A percentile compares a stretch with the other conserved stretches of the same genome.
Evolutionary conservation across 2,113 vertebrate species (phyloP).

Genomic region (Hymenochirus boettgeri): DNA sequence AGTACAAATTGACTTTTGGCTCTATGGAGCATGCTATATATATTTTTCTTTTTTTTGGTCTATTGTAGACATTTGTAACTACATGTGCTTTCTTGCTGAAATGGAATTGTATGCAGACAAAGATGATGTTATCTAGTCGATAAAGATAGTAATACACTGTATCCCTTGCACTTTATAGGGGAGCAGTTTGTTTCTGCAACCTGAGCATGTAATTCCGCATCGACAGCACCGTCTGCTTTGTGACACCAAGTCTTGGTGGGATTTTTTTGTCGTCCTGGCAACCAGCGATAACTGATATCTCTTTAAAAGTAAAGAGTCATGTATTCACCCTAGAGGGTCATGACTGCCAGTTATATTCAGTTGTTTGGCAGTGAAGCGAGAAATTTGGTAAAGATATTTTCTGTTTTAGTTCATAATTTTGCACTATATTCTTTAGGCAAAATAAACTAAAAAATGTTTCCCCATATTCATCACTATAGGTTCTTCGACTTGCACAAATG

Average conservation of each 20-base stretch:
- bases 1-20: no score
- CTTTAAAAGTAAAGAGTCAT: slow-evolving; percentile 91
- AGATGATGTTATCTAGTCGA: no score
- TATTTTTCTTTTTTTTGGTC: no score
- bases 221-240: slow-evolving; percentile 80
- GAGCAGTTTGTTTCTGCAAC: slow-evolving; percentile 92
- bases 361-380: slow-evolving; percentile 89
- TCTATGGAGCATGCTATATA: no score
- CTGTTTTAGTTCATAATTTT: no score
- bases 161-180: slow-evolving; percentile 54
- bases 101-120: no score
- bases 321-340: slow-evolving; percentile 90
- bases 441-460: no score
- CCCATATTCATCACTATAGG: no score
- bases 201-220: slow-evolving; percentile 83
- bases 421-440: no score
- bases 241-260: slow-evolving; percentile 70
- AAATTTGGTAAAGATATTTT: slow-evolving; percentile 64
- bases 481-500: slow-evolving; percentile 83
- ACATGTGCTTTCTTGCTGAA: no score
- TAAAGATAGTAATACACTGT: no score
- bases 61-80: no score
- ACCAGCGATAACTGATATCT: slow-evolving; percentile 68
- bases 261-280: slow-evolving; percentile 80
- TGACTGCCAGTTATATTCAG: slow-evolving; percentile 88